These are phyloP conservation scores for Drosophila pallidifrons DNA, from an alignment of 1,140 invertebrate species.

Conservation along the genomic window DNA sequence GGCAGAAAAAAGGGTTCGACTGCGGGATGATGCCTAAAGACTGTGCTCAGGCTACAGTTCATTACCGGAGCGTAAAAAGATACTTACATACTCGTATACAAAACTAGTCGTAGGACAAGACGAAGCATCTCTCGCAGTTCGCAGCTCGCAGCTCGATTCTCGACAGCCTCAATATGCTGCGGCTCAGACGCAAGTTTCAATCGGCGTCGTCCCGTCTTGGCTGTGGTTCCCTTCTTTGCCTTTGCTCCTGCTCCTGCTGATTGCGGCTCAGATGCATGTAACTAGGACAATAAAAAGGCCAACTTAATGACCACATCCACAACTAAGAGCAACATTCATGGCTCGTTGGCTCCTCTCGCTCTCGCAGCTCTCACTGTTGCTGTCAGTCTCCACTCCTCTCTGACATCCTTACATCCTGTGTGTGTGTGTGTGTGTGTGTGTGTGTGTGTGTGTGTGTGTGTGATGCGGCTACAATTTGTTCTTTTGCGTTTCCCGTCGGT, in stretches of 20 bases:
- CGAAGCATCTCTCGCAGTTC: background rate
- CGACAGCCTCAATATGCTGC: conserved; percentile 21
- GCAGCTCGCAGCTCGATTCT: no score
- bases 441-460: conserved; percentile 26
- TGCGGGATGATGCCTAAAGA: background rate
- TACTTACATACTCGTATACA: conserved; percentile 2
- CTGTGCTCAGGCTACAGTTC: background rate
- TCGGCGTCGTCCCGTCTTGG: background rate
- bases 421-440: background rate
- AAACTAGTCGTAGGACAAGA: conserved; percentile 13
- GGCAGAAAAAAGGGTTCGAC: background rate
- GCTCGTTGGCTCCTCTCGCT: conserved; percentile 63
- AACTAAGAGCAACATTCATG: conserved; percentile 79
- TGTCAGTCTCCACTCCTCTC: background rate
- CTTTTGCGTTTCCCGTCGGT: conserved; percentile 39
- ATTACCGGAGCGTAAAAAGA: conserved; percentile 9
- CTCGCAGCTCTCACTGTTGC: background rate
- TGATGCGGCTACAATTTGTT: conserved; percentile 69
- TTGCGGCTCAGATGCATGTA: conserved; percentile 40
- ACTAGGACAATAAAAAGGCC: conserved; percentile 73
- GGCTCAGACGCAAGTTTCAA: conserved; percentile 10
- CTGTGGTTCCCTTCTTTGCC: background rate
- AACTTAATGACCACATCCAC: conserved; percentile 79
- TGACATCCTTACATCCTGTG: background rate
- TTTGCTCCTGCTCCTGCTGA: background rate